Base-by-base conservation (phyloP, 2,888 invertebrate genomes). In the Drosophila falleni region DNA sequence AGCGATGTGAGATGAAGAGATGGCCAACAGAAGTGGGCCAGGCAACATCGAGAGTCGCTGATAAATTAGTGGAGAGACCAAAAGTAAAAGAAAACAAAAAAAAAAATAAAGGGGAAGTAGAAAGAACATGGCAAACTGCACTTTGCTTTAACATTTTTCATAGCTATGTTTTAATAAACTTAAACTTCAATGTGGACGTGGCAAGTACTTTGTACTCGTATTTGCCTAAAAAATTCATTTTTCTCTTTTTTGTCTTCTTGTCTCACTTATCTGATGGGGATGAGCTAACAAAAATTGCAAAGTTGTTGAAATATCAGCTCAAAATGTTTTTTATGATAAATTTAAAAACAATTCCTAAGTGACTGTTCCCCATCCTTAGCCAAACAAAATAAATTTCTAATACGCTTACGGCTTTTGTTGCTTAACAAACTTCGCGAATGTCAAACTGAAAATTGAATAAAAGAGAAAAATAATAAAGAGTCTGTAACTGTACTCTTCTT, bases 261-360 rank as follows among this genome's bases (percentile, higher is more conserved):
- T 35, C 53, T 39, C 46, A 59, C 49, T 56, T 54, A 58, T 67
- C 37, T 44, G 35, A n/a, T 47, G 29, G 23, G 63, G 47, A 50
- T 56, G 66, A 67, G 50, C 61, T 51, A 47, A 46, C 54, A 61
- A 58, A 66, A 60, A 63, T 68, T 64, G 49, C 23, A 58, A 76
- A 71, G 61, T 76, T 74, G 62, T 44, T 71, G 61, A 44, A 26
- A 49, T 44, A 49, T 31, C 60, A 53, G 53, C 60, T 71, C 47
- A 58, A 71, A 72, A 67, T 76, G 61, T 78, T 75, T 74, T 78
- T 82, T 71, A 66, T 82, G 67, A 74, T 80, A 69, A 72, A 84
- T 84, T 81, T 58, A 60, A 78, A 81, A 85, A 87, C 85, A 85
- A 85, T 87, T 87, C 64, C 60, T 51, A 80, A 75, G 71, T 74